Evolutionary conservation across 2,888 invertebrate genomes (phyloP).

Genomic region (Alsophila aescularia): DNA sequence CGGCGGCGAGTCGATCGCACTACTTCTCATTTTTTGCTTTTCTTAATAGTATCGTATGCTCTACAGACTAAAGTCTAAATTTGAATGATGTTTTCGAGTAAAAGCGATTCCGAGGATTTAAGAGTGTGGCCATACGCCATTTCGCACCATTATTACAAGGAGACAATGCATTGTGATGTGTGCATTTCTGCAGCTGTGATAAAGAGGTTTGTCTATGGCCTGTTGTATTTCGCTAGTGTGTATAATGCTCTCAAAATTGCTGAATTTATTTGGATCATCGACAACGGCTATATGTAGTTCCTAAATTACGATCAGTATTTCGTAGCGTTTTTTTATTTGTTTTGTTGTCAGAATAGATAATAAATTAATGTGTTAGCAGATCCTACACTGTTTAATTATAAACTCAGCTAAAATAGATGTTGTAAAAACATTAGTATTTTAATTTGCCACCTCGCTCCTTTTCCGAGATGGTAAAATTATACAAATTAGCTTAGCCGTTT

Average conservation of each 20-base stretch:
- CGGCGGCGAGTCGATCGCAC: too few relatives aligned
- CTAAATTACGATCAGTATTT: slow-evolving; percentile 82
- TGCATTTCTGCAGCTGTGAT: slow-evolving; percentile 83
- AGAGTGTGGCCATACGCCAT: slow-evolving; percentile 54
- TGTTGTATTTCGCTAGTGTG: slow-evolving; percentile 51
- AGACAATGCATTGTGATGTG: slow-evolving; percentile 70
- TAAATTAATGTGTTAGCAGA: background rate
- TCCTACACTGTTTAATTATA: background rate
- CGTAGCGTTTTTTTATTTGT: slow-evolving; percentile 46
- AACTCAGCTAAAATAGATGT: too few relatives aligned
- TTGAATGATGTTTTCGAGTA: slow-evolving; percentile 24
- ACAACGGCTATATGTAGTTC: slow-evolving; percentile 75
- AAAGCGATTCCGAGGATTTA: too few relatives aligned
- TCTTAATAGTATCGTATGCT: too few relatives aligned
- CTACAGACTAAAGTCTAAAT: too few relatives aligned
- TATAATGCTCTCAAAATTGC: slow-evolving; percentile 43
- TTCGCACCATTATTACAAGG: slow-evolving; percentile 68
- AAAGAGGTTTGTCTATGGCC: slow-evolving; percentile 80
- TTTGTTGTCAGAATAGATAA: slow-evolving; percentile 9
- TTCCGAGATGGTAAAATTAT: too few relatives aligned
- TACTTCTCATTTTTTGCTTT: too few relatives aligned
- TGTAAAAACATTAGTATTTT: too few relatives aligned
- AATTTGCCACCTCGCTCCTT: too few relatives aligned
- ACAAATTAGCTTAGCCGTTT: too few relatives aligned
- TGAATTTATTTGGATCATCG: slow-evolving; percentile 42